Evolutionary conservation across 2,113 vertebrate species (phyloP).

Genomic region (Trogon surrucura): DNA sequence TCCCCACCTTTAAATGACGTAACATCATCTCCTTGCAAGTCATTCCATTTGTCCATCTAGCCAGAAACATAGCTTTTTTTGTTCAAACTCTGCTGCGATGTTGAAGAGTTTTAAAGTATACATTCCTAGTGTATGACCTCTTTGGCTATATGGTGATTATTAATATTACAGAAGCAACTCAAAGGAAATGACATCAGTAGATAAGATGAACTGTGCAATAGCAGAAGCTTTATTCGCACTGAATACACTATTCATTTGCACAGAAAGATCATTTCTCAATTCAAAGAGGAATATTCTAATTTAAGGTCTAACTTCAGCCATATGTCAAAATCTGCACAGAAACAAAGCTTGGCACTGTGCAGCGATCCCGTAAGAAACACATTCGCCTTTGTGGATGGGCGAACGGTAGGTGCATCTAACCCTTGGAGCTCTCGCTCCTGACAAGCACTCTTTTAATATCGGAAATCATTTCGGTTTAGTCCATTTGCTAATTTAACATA

Average conservation of each 20-base stretch:
- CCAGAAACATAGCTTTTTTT: slow-evolving; percentile 20
- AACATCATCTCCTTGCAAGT: not conserved
- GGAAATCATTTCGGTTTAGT: slow-evolving; percentile 22
- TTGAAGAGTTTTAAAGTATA: slow-evolving; percentile 33
- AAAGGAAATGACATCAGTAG: slow-evolving; percentile 80
- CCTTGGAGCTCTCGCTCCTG: not conserved
- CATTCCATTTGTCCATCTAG: not conserved
- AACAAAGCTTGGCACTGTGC: slow-evolving; percentile 79
- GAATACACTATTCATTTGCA: slow-evolving; percentile 82
- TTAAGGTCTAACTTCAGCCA: slow-evolving; percentile 77
- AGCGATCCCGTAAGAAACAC: slow-evolving; percentile 62
- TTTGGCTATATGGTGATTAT: slow-evolving; percentile 66
- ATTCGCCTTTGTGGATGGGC: slow-evolving; percentile 63
- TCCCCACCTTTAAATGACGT: not conserved
- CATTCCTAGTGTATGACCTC: slow-evolving; percentile 67
- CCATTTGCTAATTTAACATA: not conserved
- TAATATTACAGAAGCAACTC: slow-evolving; percentile 70
- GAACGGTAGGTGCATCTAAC: slow-evolving; percentile 54
- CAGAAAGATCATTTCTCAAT: slow-evolving; percentile 79
- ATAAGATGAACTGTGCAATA: slow-evolving; percentile 70
- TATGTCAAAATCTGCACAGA: slow-evolving; percentile 76
- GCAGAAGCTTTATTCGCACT: slow-evolving; percentile 73
- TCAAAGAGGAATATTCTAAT: slow-evolving; percentile 80
- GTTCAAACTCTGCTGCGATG: not conserved
- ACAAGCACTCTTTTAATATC: slow-evolving; percentile 39